A percentile compares a stretch with the other conserved stretches of the same genome.
Conservation (phyloP, 1,140 invertebrate genomes). For the Neotoxoptera formosana region DNA sequence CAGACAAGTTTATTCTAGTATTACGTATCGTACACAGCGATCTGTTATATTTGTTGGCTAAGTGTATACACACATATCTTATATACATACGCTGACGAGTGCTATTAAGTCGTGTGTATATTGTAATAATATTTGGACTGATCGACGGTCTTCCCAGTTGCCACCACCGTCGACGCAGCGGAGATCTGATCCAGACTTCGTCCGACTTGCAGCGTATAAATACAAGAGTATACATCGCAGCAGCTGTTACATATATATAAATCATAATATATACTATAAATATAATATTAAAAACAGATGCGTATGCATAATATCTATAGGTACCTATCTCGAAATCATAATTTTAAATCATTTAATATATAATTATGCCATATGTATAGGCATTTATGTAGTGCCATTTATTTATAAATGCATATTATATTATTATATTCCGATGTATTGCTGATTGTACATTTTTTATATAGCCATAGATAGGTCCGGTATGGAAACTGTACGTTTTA, state of each 20-base stretch:
- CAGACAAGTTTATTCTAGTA: neutral
- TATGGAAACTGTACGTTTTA: too few relatives aligned
- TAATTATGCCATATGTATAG: too few relatives aligned
- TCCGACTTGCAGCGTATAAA: neutral
- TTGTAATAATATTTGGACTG: constrained; percentile 36
- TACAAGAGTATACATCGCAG: neutral
- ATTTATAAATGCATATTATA: too few relatives aligned
- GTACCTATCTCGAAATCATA: neutral
- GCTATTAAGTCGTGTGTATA: neutral
- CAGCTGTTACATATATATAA: neutral
- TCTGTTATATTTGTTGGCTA: neutral
- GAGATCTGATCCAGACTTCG: neutral
- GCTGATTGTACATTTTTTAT: neutral
- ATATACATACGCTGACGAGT: neutral
- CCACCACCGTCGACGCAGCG: neutral
- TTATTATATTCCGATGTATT: neutral
- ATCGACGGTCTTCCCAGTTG: neutral
- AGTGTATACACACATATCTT: neutral
- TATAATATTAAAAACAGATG: neutral
- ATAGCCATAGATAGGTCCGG: too few relatives aligned
- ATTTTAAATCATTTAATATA: neutral
- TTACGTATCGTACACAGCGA: neutral
- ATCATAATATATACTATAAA: neutral
- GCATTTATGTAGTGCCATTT: too few relatives aligned
- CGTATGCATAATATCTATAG: neutral